Percentiles rank a stretch among this genome's conserved stretches.
Conservation (phyloP, 92 coral and sea anemone species). For the Porites cylindrica region DNA sequence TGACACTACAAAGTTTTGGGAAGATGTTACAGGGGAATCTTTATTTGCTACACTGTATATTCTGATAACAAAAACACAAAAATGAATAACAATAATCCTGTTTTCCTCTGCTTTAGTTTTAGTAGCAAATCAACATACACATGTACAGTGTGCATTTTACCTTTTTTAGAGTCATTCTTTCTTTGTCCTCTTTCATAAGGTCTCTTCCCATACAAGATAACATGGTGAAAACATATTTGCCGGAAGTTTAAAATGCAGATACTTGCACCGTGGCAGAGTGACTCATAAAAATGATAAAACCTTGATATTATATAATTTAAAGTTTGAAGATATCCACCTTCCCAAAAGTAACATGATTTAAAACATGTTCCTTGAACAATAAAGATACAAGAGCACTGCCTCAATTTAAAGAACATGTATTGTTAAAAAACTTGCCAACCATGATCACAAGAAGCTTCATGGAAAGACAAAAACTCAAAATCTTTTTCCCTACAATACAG, state of each 20-base stretch:
- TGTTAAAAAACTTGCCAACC: background rate
- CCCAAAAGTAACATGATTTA: background rate
- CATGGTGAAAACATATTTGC: conserved; percentile 33
- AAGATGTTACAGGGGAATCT: too few species aligned
- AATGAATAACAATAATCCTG: too few species aligned
- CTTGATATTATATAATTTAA: background rate
- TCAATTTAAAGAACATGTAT: background rate
- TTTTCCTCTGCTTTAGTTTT: too few species aligned
- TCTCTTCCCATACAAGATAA: conserved; percentile 52
- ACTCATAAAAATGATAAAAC: background rate
- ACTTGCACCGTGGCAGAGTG: background rate
- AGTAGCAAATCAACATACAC: background rate
- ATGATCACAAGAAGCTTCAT: background rate
- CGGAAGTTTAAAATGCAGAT: background rate
- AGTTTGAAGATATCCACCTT: background rate
- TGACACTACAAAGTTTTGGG: too few species aligned
- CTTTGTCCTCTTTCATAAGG: conserved; percentile 18
- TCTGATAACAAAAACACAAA: too few species aligned
- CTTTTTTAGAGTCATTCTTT: conserved; percentile 32
- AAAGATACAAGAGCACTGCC: background rate
- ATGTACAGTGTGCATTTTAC: conserved; percentile 3
- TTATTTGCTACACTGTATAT: too few species aligned
- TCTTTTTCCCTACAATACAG: background rate
- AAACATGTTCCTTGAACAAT: background rate
- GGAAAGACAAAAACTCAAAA: background rate